phyloP scores from a whole-genome alignment of 2,888 invertebrate species.

The Orchesellides sinensis region DNA sequence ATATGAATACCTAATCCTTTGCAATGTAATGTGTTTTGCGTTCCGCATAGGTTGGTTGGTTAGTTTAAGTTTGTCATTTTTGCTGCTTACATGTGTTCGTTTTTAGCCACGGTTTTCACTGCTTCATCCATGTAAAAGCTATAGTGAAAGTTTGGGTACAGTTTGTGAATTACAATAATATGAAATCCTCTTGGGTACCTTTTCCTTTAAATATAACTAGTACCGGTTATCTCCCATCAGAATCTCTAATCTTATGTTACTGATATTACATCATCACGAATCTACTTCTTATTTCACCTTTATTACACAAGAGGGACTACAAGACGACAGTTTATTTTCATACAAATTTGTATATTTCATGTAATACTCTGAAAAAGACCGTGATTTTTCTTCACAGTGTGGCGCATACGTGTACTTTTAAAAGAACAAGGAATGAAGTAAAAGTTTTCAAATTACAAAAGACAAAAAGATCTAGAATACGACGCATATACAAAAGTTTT shows the following conservation, averaged over 20 bases:
- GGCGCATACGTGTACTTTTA: not conserved
- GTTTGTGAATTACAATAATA: slow-evolving; percentile 30
- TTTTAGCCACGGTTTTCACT: not conserved
- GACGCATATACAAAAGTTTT: not conserved
- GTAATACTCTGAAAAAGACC: slow-evolving; percentile 26
- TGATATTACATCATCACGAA: slow-evolving; percentile 60
- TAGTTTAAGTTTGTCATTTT: not conserved
- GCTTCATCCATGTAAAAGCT: not conserved
- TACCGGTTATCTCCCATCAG: slow-evolving; percentile 48
- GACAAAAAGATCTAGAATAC: slow-evolving; percentile 31
- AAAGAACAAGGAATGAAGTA: not conserved
- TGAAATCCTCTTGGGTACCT: slow-evolving; percentile 37
- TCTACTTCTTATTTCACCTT: slow-evolving; percentile 52
- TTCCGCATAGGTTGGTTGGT: not conserved
- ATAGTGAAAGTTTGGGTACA: not conserved
- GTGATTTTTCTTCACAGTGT: slow-evolving; percentile 26
- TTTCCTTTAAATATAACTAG: slow-evolving; percentile 37
- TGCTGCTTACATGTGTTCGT: not conserved
- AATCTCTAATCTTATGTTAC: slow-evolving; percentile 42
- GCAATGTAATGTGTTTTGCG: not conserved
- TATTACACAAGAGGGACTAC: slow-evolving; percentile 42
- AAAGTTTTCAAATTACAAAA: slow-evolving; percentile 59
- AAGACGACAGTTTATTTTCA: slow-evolving; percentile 42
- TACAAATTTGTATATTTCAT: slow-evolving; percentile 49
- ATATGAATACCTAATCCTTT: slow-evolving; percentile 30